These are phyloP conservation scores for Phortica okadai DNA, from an alignment of 2,888 invertebrate species.

Conservation along the genomic window DNA sequence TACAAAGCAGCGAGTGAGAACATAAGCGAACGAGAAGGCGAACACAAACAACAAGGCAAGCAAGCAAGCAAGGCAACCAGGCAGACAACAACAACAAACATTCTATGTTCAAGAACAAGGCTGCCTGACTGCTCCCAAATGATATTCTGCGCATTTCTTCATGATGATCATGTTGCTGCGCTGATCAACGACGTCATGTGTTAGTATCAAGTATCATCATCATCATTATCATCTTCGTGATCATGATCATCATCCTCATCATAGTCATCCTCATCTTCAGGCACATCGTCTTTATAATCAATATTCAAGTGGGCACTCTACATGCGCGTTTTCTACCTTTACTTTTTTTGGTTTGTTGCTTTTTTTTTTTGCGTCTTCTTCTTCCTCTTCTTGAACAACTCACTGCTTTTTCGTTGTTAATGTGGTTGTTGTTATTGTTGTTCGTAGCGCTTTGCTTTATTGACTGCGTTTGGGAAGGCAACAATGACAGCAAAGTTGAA, in stretches of 20 bases:
- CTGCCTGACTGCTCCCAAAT: too few species aligned
- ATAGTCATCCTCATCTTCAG: neutral
- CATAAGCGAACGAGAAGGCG: neutral
- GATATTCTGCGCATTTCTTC: too few species aligned
- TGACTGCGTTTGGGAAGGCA: neutral
- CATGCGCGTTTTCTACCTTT: neutral
- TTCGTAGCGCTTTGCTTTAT: neutral
- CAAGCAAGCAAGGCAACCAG: neutral
- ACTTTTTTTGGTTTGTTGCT: neutral
- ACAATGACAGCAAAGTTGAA: neutral
- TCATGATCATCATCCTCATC: neutral
- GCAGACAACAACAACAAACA: too few species aligned
- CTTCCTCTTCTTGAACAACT: conserved; percentile 1
- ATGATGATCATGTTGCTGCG: too few species aligned
- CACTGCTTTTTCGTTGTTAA: neutral
- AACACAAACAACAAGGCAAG: conserved; percentile 1
- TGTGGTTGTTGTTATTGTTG: neutral
- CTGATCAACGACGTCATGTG: neutral
- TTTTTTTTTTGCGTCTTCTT: conserved; percentile 43
- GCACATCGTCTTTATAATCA: conserved; percentile 49
- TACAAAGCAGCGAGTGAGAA: neutral
- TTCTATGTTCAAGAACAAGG: too few species aligned
- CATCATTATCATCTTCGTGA: conserved; percentile 35
- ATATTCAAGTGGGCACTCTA: conserved; percentile 58
- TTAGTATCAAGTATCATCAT: conserved; percentile 53